phyloP scores from a whole-genome alignment of 2,888 invertebrate genomes.

The Pyralis farinalis region DNA sequence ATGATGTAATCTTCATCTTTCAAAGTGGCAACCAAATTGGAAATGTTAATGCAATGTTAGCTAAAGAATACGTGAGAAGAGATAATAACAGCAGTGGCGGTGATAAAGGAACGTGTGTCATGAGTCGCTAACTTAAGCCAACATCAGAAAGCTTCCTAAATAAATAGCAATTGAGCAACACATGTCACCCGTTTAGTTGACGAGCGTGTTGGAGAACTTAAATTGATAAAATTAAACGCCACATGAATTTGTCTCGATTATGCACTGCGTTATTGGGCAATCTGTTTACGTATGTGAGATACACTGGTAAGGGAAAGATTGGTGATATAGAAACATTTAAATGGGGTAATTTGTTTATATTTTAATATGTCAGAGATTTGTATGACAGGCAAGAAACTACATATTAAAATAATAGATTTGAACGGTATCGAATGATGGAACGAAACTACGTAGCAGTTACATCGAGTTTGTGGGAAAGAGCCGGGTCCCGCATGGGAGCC shows the following conservation, averaged over 20 bases:
- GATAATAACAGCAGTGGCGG: background rate
- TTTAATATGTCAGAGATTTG: background rate
- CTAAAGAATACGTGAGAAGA: background rate
- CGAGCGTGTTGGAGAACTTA: constrained; percentile 32
- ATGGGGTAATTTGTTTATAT: background rate
- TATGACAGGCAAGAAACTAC: background rate
- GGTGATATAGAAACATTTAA: background rate
- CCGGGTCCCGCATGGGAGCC: constrained; percentile 53
- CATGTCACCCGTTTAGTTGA: constrained; percentile 49
- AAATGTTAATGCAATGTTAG: constrained; percentile 1
- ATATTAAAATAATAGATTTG: constrained; percentile 11
- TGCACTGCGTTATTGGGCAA: constrained; percentile 42
- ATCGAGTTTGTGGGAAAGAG: constrained; percentile 61
- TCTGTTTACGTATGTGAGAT: constrained; percentile 44
- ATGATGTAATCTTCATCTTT: constrained; percentile 13
- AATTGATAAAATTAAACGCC: constrained; percentile 42
- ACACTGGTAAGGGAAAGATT: constrained; percentile 6
- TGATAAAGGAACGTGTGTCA: constrained; percentile 4
- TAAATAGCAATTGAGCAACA: constrained; percentile 58
- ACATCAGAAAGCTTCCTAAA: constrained; percentile 37
- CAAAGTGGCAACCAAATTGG: constrained; percentile 13
- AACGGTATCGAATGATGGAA: constrained; percentile 10
- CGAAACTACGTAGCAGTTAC: constrained; percentile 29
- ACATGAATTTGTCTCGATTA: constrained; percentile 41
- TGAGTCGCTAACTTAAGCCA: constrained; percentile 35